Evolutionary conservation across 2,797 vertebrate species (phyloP).

Genomic region (Pogonophryne albipinna): DNA sequence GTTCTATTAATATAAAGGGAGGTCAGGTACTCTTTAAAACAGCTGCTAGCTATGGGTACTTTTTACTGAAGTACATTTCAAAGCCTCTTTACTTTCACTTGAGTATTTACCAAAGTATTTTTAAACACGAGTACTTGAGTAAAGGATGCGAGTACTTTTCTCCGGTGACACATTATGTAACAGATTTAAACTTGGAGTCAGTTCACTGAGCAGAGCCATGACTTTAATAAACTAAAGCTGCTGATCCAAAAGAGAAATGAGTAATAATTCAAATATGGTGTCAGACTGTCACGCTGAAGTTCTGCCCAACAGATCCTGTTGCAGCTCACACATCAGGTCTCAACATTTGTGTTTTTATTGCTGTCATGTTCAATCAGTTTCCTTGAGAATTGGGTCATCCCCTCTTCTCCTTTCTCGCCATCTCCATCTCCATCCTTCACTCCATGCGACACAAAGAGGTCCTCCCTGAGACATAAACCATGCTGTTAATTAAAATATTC

Average conservation of each 20-base stretch:
- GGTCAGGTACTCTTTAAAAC: no score
- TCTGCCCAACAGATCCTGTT: conserved; percentile 60
- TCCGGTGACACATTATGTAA: conserved; percentile 64
- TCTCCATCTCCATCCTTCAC: conserved; percentile 57
- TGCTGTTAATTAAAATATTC: conserved; percentile 80
- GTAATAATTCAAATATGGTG: conserved; percentile 35
- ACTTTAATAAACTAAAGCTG: conserved; percentile 22
- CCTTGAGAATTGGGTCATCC: conserved; percentile 65
- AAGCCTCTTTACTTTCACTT: no score
- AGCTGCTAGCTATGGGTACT: no score
- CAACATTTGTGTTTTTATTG: conserved; percentile 68
- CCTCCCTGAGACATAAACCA: conserved; percentile 70
- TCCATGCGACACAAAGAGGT: conserved; percentile 56
- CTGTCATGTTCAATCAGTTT: conserved; percentile 72
- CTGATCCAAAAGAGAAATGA: conserved; percentile 11
- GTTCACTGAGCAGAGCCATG: conserved; percentile 26
- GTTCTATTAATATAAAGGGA: no score
- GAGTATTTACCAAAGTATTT: no score
- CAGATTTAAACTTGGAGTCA: conserved; percentile 68
- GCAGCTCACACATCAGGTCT: conserved; percentile 53
- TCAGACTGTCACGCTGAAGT: conserved; percentile 56
- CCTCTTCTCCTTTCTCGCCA: conserved; percentile 27
- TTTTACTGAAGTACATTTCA: no score
- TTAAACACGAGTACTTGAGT: no score
- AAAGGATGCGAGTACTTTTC: no score